Conservation (phyloP, 1,140 invertebrate genomes). For the Ceratina australensis region DNA sequence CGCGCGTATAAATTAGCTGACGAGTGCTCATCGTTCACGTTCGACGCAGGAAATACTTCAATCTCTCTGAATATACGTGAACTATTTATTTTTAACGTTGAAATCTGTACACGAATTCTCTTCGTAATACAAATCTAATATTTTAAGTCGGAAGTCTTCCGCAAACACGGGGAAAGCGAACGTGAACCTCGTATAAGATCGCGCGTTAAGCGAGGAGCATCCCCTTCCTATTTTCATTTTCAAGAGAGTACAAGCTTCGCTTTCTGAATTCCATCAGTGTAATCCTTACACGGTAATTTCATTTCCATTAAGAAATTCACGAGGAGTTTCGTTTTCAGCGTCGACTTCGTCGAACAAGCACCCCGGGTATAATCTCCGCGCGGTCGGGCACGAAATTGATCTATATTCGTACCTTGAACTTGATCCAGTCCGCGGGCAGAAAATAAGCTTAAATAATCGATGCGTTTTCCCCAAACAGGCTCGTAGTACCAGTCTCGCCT, state of each 20-base stretch:
- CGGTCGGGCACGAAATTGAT: too few species aligned
- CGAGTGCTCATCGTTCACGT: not conserved
- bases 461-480: not conserved
- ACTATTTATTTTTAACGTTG: not conserved
- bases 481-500: not conserved
- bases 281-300: too few species aligned
- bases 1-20: not conserved
- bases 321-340: not conserved
- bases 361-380: not conserved
- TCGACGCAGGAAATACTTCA: not conserved
- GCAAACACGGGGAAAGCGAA: too few species aligned
- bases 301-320: too few species aligned
- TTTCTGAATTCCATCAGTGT: too few species aligned
- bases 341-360: not conserved
- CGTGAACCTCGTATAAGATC: too few species aligned
- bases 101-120: too few species aligned
- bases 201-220: not conserved
- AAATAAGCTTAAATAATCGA: slow-evolving; percentile 19
- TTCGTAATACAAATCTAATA: too few species aligned
- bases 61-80: too few species aligned
- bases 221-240: too few species aligned
- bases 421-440: not conserved
- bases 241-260: too few species aligned
- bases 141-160: too few species aligned
- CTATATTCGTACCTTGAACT: slow-evolving; percentile 7